phyloP scores from a whole-genome alignment of 2,888 invertebrate genomes.

The Lobophora halterata region DNA sequence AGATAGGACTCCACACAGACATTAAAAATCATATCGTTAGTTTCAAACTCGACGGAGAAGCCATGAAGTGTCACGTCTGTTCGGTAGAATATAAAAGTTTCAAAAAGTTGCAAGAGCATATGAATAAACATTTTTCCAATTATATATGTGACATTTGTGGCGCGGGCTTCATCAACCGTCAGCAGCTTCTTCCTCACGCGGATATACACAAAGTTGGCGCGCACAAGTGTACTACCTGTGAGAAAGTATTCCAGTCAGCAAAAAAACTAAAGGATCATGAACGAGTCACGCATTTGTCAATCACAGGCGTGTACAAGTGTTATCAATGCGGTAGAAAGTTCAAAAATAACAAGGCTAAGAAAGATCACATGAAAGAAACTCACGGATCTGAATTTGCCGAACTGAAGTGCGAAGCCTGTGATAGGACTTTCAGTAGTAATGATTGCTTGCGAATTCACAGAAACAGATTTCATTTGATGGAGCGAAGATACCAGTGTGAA shows the following conservation, averaged over 20 bases:
- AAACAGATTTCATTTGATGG: conserved; percentile 47
- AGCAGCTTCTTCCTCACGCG: conserved; percentile 41
- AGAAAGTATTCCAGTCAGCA: conserved; percentile 19
- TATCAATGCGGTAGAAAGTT: conserved; percentile 50
- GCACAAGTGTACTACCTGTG: conserved; percentile 23
- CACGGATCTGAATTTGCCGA: conserved; percentile 42
- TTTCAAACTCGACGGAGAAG: conserved; percentile 53
- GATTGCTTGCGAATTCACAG: conserved; percentile 47
- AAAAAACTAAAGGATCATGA: conserved; percentile 23
- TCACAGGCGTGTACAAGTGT: conserved; percentile 46
- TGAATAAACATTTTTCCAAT: conserved; percentile 58
- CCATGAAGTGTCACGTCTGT: conserved; percentile 52
- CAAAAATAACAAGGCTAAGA: conserved; percentile 34
- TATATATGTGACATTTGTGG: conserved; percentile 51
- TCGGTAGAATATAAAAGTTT: conserved; percentile 43
- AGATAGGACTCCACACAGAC: conserved; percentile 36
- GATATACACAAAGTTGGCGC: conserved; percentile 49
- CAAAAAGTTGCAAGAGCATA: conserved; percentile 56
- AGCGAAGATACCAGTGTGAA: conserved; percentile 48
- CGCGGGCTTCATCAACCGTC: conserved; percentile 28
- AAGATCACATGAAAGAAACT: conserved; percentile 42
- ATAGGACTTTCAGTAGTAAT: conserved; percentile 46
- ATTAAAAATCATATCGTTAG: conserved; percentile 50
- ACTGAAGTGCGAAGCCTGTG: conserved; percentile 47
- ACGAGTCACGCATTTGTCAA: conserved; percentile 32